A percentile compares a stretch with the other conserved stretches of the same genome.
Evolutionary conservation across 2,797 vertebrate species (phyloP).

Genomic region (Sciaenops ocellatus): DNA sequence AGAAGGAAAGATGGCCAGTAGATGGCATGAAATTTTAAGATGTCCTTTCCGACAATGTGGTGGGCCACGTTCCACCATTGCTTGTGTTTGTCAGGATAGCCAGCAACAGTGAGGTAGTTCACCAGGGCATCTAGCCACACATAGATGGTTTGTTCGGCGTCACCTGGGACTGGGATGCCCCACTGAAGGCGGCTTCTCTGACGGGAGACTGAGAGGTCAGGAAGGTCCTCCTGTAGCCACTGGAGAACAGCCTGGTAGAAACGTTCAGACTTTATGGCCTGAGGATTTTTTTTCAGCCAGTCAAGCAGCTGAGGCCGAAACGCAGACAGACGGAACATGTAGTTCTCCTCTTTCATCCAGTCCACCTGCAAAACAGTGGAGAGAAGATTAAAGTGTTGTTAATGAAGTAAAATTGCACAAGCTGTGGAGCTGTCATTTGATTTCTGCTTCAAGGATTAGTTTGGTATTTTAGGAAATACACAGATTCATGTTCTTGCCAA

Average conservation of each 20-base stretch:
- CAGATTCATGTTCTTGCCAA: too few relatives aligned
- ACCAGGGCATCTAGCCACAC: slow-evolving; percentile 98
- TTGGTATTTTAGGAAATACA: too few relatives aligned
- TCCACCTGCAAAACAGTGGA: slow-evolving; percentile 85
- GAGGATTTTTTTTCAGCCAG: slow-evolving; percentile 88
- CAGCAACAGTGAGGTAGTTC: slow-evolving; percentile 93
- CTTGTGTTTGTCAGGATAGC: slow-evolving; percentile 87
- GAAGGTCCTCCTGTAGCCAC: slow-evolving; percentile 92
- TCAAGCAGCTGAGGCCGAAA: slow-evolving; percentile 85
- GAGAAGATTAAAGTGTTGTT: background rate
- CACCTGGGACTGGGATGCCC: slow-evolving; percentile 93
- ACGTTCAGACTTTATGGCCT: slow-evolving; percentile 84
- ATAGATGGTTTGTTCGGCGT: slow-evolving; percentile 92
- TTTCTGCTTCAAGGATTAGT: background rate
- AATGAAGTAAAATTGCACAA: background rate
- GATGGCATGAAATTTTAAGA: slow-evolving; percentile 95
- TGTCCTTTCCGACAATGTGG: slow-evolving; percentile 96
- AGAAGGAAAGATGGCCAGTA: slow-evolving; percentile 97
- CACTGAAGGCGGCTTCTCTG: slow-evolving; percentile 91
- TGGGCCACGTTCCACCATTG: slow-evolving; percentile 86
- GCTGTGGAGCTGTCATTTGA: background rate
- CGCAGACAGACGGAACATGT: slow-evolving; percentile 92
- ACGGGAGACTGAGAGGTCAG: slow-evolving; percentile 94
- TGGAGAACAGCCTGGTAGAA: slow-evolving; percentile 85
- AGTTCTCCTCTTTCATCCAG: slow-evolving; percentile 97